Evolutionary conservation across 1,140 invertebrate species (phyloP).

Genomic region (Aricia agestis): DNA sequence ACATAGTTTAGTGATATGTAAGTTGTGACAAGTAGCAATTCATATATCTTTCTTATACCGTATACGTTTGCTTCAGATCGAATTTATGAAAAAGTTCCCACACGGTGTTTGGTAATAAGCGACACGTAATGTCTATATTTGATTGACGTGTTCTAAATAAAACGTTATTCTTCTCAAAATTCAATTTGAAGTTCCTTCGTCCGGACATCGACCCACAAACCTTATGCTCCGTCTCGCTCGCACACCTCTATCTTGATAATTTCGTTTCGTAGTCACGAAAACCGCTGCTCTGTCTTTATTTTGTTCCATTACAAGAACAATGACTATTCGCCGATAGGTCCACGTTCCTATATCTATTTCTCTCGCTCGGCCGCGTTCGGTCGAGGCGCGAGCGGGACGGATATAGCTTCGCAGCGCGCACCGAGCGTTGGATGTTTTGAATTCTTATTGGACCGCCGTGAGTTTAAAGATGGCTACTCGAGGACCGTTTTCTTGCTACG

Average conservation of each 20-base stretch:
- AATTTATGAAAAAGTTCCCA: background rate
- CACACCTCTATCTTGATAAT: constrained; percentile 43
- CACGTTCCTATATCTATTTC: constrained; percentile 60
- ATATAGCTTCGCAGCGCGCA: constrained; percentile 34
- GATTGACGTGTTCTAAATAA: constrained; percentile 52
- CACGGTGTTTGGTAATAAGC: background rate
- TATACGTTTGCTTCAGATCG: background rate
- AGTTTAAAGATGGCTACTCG: constrained; percentile 71
- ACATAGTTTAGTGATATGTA: too few relatives aligned
- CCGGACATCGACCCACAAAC: constrained; percentile 72
- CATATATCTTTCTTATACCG: background rate
- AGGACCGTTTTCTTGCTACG: constrained; percentile 69
- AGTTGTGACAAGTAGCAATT: background rate
- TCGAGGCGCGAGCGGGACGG: constrained; percentile 48
- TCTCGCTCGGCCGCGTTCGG: constrained; percentile 36
- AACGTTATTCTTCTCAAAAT: constrained; percentile 61
- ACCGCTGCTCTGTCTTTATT: constrained; percentile 74
- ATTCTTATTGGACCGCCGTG: constrained; percentile 69
- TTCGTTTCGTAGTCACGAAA: constrained; percentile 71
- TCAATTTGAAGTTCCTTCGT: constrained; percentile 69
- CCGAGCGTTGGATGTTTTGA: constrained; percentile 56
- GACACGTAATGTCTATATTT: constrained; percentile 22
- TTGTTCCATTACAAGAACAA: constrained; percentile 75
- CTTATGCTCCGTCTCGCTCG: constrained; percentile 57
- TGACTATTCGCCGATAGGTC: constrained; percentile 66